Conservation (phyloP, 2,888 invertebrate species). For the Drosophila cracens region DNA sequence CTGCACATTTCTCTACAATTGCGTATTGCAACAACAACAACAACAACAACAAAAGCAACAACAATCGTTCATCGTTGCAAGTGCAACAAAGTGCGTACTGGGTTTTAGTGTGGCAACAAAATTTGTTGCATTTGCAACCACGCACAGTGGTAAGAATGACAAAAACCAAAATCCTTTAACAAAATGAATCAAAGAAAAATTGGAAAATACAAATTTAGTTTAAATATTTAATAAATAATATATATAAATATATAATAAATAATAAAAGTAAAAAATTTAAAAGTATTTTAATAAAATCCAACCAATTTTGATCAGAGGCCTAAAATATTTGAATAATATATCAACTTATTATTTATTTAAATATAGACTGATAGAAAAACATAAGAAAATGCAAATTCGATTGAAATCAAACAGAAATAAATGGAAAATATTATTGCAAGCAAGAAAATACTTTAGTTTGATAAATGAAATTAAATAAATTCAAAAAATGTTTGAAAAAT, state of each 20-base stretch:
- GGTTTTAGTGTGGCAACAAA: constrained; percentile 35
- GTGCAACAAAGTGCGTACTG: constrained; percentile 52
- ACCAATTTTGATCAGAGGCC: background rate
- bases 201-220: background rate
- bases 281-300: background rate
- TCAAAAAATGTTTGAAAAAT: too few species aligned
- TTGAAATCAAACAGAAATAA: background rate
- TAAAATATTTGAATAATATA: too few species aligned
- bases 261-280: background rate
- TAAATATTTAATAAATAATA: background rate
- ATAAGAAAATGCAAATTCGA: background rate
- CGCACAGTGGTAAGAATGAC: constrained; percentile 24
- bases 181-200: background rate
- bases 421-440: background rate
- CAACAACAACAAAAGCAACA: constrained; percentile 6
- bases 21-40: constrained; percentile 22
- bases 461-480: accelerated
- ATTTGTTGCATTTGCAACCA: constrained; percentile 37
- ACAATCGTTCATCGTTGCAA: constrained; percentile 14
- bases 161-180: background rate
- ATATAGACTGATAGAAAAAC: background rate
- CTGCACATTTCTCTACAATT: constrained; percentile 44
- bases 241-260: too few species aligned
- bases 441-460: background rate
- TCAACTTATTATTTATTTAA: too few species aligned